These are phyloP conservation scores for Drosophila paracracens DNA, from an alignment of 2,888 invertebrate genomes.

Conservation along the genomic window DNA sequence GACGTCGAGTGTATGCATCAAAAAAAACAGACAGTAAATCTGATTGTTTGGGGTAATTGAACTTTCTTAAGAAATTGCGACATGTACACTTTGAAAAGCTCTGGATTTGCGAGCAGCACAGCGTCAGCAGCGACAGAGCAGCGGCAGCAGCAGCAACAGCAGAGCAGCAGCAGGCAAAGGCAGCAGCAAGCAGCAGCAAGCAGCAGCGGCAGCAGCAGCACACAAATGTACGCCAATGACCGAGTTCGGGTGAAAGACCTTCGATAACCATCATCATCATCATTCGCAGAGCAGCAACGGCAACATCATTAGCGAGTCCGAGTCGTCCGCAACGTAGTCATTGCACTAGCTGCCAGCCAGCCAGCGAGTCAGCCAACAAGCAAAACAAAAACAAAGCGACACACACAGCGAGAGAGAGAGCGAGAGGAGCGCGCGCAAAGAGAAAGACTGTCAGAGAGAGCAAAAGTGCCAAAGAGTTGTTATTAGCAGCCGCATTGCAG, in stretches of 20 bases:
- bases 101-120: constrained; percentile 83
- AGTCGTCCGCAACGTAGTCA: constrained; percentile 66
- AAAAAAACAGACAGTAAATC: constrained; percentile 84
- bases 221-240: constrained; percentile 85
- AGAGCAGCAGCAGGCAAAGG: constrained; percentile 30
- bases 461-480: constrained; percentile 46
- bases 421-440: constrained; percentile 15
- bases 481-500: constrained; percentile 20
- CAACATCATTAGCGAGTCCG: constrained; percentile 70
- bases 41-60: constrained; percentile 84
- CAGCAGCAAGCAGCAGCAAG: constrained; percentile 29
- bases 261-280: constrained; percentile 85
- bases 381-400: constrained; percentile 73
- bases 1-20: constrained; percentile 76
- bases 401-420: constrained; percentile 12
- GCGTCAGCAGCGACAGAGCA: constrained; percentile 58
- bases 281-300: constrained; percentile 76
- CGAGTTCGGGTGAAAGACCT: constrained; percentile 86
- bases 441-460: constrained; percentile 46
- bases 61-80: constrained; percentile 85
- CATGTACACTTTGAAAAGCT: constrained; percentile 84
- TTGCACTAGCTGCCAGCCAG: constrained; percentile 64
- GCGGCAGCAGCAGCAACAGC: constrained; percentile 47
- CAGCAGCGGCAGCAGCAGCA: constrained; percentile 67
- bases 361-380: constrained; percentile 43